These are phyloP conservation scores for Candidula unifasciata DNA, from an alignment of 2,888 invertebrate genomes.

Conservation along the genomic window DNA sequence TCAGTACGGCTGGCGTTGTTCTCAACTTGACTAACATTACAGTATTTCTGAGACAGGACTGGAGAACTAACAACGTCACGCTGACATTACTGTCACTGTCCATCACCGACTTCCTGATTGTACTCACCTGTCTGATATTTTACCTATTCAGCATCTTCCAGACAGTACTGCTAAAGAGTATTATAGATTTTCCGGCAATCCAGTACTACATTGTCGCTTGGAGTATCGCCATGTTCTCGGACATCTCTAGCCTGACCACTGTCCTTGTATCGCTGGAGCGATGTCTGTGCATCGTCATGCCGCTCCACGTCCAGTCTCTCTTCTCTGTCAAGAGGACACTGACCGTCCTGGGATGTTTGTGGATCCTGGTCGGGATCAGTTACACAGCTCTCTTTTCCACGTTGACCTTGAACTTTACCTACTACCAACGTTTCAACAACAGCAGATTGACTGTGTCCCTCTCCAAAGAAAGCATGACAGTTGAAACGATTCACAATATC, in stretches of 20 bases:
- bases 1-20: not conserved
- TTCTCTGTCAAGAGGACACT: not conserved
- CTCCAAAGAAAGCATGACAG: not conserved
- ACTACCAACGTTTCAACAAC: not conserved
- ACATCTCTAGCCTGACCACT: too few species aligned
- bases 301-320: too few species aligned
- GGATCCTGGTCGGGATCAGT: not conserved
- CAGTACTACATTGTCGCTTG: too few species aligned
- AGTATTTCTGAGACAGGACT: too few species aligned
- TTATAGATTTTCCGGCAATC: not conserved
- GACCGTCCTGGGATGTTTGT: not conserved
- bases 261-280: too few species aligned
- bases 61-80: too few species aligned
- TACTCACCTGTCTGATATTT: not conserved
- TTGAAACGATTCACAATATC: constrained; percentile 14
- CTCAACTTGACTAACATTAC: not conserved
- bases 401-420: not conserved
- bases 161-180: not conserved
- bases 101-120: not conserved
- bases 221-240: too few species aligned
- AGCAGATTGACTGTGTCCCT: not conserved
- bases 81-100: too few species aligned
- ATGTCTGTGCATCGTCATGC: too few species aligned
- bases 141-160: not conserved
- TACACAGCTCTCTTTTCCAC: not conserved